These are phyloP conservation scores for Ophioninae sp. DNA, from an alignment of 2,888 invertebrate genomes.

Conservation along the genomic window DNA sequence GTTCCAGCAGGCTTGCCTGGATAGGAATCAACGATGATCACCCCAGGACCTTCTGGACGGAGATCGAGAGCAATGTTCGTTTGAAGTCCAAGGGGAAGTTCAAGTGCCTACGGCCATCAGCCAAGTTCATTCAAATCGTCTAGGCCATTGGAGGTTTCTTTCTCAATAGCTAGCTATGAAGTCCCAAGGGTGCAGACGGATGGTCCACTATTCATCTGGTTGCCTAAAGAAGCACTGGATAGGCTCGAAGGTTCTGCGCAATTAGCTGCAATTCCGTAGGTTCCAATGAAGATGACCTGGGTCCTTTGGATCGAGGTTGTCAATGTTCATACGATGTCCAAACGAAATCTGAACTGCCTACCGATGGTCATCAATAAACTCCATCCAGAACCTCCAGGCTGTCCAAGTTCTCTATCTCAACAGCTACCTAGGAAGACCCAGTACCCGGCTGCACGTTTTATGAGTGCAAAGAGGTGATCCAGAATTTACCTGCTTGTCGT, in stretches of 20 bases:
- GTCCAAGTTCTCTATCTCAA: constrained; percentile 5
- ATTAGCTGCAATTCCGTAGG: not conserved
- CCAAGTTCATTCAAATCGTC: not conserved
- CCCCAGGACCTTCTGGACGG: not conserved
- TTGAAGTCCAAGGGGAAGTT: not conserved
- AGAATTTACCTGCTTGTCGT: constrained; percentile 22
- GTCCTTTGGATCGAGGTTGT: not conserved
- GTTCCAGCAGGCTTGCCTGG: not conserved
- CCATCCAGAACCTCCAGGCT: constrained; percentile 21
- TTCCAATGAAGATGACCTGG: not conserved
- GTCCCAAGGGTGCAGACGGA: too few species aligned
- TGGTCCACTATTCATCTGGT: too few species aligned
- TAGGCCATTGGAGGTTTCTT: not conserved
- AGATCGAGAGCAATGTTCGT: not conserved
- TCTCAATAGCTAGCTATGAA: too few species aligned
- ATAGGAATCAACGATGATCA: too few species aligned
- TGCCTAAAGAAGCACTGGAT: too few species aligned
- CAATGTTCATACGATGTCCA: not conserved
- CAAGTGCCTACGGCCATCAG: not conserved
- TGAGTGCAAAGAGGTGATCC: not conserved
- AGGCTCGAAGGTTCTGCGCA: not conserved
- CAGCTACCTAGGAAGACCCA: not conserved
- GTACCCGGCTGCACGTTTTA: not conserved
- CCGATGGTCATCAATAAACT: constrained; percentile 31
- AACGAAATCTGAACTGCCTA: not conserved